Percentiles rank a stretch among this genome's conserved stretches.
These are phyloP conservation scores for Pilophorus perplexus DNA, from an alignment of 2,888 invertebrate species.

Conservation along the genomic window DNA sequence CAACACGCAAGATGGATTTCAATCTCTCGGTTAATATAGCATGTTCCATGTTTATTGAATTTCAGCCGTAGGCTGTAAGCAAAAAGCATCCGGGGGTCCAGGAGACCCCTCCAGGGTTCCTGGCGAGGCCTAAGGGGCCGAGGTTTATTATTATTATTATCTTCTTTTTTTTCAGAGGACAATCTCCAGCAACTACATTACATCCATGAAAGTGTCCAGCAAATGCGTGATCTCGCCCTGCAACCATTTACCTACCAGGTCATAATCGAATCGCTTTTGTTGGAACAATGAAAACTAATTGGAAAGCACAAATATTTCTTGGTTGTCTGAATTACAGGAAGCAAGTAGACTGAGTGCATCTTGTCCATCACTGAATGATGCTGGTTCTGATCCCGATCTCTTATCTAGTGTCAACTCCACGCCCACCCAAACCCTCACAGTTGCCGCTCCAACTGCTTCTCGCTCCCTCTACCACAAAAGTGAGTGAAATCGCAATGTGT, in stretches of 20 bases:
- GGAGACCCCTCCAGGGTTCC: too few species aligned
- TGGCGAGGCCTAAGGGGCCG: too few species aligned
- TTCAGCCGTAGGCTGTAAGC: too few species aligned
- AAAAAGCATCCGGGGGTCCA: too few species aligned
- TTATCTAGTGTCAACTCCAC: constrained; percentile 56
- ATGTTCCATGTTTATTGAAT: too few species aligned
- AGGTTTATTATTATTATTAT: too few species aligned
- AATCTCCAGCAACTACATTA: constrained; percentile 72
- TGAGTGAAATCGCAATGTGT: too few species aligned
- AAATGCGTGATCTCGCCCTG: constrained; percentile 67
- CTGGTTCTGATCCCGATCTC: constrained; percentile 57
- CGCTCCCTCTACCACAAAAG: constrained; percentile 46
- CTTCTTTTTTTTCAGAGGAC: constrained; percentile 59
- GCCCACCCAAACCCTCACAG: constrained; percentile 54
- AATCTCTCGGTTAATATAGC: too few species aligned
- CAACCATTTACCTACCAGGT: constrained; percentile 51
- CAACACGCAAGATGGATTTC: too few species aligned
- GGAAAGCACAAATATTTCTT: too few species aligned
- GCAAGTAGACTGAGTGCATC: constrained; percentile 67
- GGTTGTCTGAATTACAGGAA: constrained; percentile 51
- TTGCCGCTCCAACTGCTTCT: constrained; percentile 45
- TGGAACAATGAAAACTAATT: too few species aligned
- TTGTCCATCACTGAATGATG: constrained; percentile 64
- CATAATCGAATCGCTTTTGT: too few species aligned
- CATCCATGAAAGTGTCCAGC: constrained; percentile 72